These are phyloP conservation scores for Loriculus beryllinus DNA, from an alignment of 2,797 vertebrate genomes.

Conservation along the genomic window DNA sequence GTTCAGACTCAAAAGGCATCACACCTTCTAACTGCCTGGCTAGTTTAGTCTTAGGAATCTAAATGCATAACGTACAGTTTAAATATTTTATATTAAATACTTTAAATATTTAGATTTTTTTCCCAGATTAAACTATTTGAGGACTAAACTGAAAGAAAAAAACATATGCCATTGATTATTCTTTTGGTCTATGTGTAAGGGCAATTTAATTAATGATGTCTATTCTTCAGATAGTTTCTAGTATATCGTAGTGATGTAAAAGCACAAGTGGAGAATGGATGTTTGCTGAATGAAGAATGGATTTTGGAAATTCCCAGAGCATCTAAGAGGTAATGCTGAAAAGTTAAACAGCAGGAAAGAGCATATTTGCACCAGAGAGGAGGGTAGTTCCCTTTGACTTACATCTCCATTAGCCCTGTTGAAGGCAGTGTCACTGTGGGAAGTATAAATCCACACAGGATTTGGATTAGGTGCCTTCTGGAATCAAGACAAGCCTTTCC, in stretches of 20 bases:
- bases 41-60: background rate
- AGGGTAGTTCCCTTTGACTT: background rate
- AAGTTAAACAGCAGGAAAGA: background rate
- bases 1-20: background rate
- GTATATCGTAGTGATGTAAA: background rate
- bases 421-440: background rate
- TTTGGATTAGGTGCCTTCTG: background rate
- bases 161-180: background rate
- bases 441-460: background rate
- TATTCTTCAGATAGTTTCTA: constrained; percentile 5
- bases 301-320: background rate
- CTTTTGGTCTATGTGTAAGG: background rate
- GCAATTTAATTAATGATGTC: background rate
- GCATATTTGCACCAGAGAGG: background rate
- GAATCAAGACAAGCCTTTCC: background rate
- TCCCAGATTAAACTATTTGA: background rate
- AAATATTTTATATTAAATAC: background rate
- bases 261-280: constrained; percentile 1
- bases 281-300: constrained; percentile 9
- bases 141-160: background rate
- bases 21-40: background rate
- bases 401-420: background rate
- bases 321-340: background rate
- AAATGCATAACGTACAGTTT: background rate
- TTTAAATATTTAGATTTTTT: background rate